Percentiles rank a stretch among this genome's conserved stretches.
These are phyloP conservation scores for Odontocerum albicorne DNA, from an alignment of 2,888 invertebrate genomes.

Conservation along the genomic window DNA sequence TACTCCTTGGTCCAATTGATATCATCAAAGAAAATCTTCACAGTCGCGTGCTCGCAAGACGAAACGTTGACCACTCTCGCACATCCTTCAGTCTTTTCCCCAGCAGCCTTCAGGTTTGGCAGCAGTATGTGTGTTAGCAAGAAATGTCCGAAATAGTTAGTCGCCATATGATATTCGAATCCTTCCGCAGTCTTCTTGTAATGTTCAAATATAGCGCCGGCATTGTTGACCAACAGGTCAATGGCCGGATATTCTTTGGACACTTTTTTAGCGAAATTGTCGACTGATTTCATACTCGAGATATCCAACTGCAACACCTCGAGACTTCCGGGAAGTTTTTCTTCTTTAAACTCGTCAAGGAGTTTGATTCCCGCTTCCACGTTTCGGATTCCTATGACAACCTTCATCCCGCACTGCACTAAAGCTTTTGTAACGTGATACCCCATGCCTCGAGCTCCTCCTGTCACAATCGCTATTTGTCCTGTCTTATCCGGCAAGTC, in stretches of 20 bases:
- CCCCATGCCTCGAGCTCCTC: conserved; percentile 86
- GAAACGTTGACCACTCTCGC: conserved; percentile 85
- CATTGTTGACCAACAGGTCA: conserved; percentile 80
- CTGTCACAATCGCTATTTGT: conserved; percentile 80
- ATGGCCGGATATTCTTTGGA: conserved; percentile 65
- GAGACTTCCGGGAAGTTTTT: conserved; percentile 57
- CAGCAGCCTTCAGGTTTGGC: conserved; percentile 69
- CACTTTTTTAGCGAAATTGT: conserved; percentile 70
- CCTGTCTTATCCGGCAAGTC: conserved; percentile 65
- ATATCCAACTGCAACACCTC: conserved; percentile 74
- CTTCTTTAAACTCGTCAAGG: conserved; percentile 53
- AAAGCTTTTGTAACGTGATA: conserved; percentile 74
- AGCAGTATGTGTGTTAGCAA: conserved; percentile 78
- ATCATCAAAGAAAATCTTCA: conserved; percentile 74
- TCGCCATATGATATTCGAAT: conserved; percentile 82
- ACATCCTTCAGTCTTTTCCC: conserved; percentile 54
- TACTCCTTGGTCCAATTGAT: conserved; percentile 66
- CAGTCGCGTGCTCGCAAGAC: conserved; percentile 77
- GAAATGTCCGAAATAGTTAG: conserved; percentile 88
- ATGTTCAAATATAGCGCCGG: conserved; percentile 89
- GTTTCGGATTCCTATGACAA: conserved; percentile 73
- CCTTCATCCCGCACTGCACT: conserved; percentile 74
- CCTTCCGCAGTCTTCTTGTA: conserved; percentile 78
- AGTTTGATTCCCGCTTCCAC: conserved; percentile 54
- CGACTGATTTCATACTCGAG: conserved; percentile 73